These are phyloP conservation scores for Crocallis elinguaria DNA, from an alignment of 2,888 invertebrate species.

Conservation along the genomic window DNA sequence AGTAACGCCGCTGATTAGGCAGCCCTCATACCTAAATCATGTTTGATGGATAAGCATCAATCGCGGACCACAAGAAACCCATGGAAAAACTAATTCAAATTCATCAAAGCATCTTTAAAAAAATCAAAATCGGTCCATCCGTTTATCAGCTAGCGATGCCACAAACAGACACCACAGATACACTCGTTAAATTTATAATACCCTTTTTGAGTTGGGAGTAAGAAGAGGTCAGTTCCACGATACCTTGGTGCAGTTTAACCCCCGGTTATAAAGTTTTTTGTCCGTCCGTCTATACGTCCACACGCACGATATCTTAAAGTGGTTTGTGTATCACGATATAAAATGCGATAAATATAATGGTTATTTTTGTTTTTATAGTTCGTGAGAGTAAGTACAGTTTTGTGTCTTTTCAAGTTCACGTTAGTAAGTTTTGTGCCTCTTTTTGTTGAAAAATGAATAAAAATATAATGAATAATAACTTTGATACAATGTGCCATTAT, in stretches of 20 bases:
- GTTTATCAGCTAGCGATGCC: no score
- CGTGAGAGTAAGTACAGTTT: constrained; percentile 6
- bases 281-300: constrained; percentile 13
- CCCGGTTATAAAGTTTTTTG: constrained; percentile 18
- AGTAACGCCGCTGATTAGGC: no score
- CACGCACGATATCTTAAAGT: constrained; percentile 35
- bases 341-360: constrained; percentile 25
- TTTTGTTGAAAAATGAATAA: neutral
- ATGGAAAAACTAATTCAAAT: no score
- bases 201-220: no score
- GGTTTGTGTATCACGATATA: constrained; percentile 28
- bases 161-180: no score
- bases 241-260: neutral
- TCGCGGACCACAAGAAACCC: no score
- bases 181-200: no score
- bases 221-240: neutral
- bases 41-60: no score
- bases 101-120: no score
- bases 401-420: neutral
- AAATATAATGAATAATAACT: constrained; percentile 4
- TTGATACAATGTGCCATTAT: no score
- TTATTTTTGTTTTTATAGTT: constrained; percentile 18
- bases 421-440: neutral
- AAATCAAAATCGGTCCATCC: no score
- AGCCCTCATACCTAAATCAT: no score